A percentile compares a stretch with the other conserved stretches of the same genome.
These are phyloP conservation scores for Danio aesculapii DNA, from an alignment of 2,797 vertebrate species.

Conservation along the genomic window DNA sequence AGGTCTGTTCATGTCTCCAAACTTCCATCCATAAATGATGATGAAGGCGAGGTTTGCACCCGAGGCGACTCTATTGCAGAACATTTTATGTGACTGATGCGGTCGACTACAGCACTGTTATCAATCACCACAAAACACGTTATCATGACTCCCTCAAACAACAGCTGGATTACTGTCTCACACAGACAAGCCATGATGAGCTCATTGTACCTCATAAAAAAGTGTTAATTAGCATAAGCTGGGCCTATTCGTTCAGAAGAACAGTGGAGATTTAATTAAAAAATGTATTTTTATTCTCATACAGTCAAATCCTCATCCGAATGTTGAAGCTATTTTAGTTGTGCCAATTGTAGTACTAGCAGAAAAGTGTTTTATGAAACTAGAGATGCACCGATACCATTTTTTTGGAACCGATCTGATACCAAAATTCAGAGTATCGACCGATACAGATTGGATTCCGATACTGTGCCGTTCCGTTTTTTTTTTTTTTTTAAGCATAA, in stretches of 20 bases:
- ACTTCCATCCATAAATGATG: neutral
- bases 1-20: slow-evolving; percentile 32
- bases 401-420: no score
- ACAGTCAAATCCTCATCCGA: no score
- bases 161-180: slow-evolving; percentile 36
- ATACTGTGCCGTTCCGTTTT: no score
- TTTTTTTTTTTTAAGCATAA: no score
- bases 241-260: slow-evolving; percentile 26
- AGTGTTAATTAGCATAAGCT: neutral
- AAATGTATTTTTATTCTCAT: no score
- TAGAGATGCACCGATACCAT: no score
- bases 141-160: slow-evolving; percentile 47
- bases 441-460: no score
- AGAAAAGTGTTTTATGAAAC: no score
- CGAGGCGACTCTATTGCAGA: neutral
- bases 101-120: slow-evolving; percentile 24
- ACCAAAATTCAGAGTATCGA: no score
- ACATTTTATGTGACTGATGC: neutral
- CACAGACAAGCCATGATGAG: slow-evolving; percentile 41
- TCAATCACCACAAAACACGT: slow-evolving; percentile 30
- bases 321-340: no score
- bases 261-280: neutral
- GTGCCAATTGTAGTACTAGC: no score
- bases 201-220: slow-evolving; percentile 29
- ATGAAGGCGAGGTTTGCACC: neutral